A percentile compares a stretch with the other conserved stretches of the same genome.
phyloP scores from a whole-genome alignment of 2,113 vertebrate genomes.

The Acanthisitta chloris region DNA sequence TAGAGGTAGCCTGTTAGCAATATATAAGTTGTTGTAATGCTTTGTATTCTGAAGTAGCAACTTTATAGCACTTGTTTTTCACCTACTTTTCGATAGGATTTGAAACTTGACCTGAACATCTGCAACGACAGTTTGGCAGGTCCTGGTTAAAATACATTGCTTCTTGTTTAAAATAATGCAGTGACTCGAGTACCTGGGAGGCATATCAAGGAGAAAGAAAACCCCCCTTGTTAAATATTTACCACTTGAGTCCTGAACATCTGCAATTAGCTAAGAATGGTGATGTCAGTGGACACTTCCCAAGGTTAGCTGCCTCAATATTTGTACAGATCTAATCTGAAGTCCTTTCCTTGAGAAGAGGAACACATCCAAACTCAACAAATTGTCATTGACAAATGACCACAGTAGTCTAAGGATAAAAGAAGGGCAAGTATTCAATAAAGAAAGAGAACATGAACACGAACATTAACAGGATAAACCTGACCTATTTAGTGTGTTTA shows the following conservation, averaged over 20 bases:
- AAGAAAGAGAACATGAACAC: conserved; percentile 9
- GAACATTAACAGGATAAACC: not conserved
- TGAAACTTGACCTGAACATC: not conserved
- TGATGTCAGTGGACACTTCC: conserved; percentile 54
- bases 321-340: conserved; percentile 52
- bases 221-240: conserved; percentile 1
- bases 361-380: conserved; percentile 30
- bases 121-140: not conserved
- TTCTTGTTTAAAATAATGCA: conserved; percentile 2
- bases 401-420: conserved; percentile 7
- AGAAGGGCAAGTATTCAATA: conserved; percentile 30
- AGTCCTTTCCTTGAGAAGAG: not conserved
- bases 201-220: not conserved
- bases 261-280: conserved; percentile 68
- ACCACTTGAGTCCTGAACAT: conserved; percentile 36
- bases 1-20: not conserved
- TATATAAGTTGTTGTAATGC: not conserved
- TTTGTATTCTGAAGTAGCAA: not conserved
- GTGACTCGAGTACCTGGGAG: not conserved
- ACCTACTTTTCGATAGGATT: not conserved
- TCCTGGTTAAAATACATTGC: not conserved
- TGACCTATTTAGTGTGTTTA: not conserved
- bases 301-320: conserved; percentile 20
- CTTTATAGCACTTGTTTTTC: not conserved
- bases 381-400: conserved; percentile 55